Conservation (phyloP, 2,888 invertebrate genomes). For the Drosophila algonquin region DNA sequence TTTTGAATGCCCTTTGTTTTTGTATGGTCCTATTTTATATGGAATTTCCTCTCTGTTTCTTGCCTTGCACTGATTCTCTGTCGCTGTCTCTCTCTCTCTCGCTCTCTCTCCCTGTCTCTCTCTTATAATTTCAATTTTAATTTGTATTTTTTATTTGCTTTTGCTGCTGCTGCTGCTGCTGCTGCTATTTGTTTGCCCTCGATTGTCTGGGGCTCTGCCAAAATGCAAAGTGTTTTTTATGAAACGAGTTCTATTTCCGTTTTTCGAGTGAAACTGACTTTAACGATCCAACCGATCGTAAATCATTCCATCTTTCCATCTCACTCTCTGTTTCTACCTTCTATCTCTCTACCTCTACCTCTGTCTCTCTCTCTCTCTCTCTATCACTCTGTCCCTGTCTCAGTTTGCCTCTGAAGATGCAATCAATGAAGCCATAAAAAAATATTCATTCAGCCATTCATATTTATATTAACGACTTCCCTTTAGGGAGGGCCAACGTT, state of each 20-base stretch:
- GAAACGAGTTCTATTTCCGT: slow-evolving; percentile 72
- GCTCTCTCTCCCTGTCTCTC: slow-evolving; percentile 27
- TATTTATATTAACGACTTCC: slow-evolving; percentile 46
- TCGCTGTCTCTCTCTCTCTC: slow-evolving; percentile 3
- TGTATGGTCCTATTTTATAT: slow-evolving; percentile 69
- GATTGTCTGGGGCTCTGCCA: slow-evolving; percentile 18
- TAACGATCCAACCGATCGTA: slow-evolving; percentile 39
- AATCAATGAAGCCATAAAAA: slow-evolving; percentile 46
- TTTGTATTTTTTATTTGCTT: slow-evolving; percentile 10
- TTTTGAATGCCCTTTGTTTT: slow-evolving; percentile 48
- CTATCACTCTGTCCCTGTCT: neutral
- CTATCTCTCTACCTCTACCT: neutral
- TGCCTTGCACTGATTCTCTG: slow-evolving; percentile 26
- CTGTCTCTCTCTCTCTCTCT: slow-evolving; percentile 16
- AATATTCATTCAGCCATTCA: slow-evolving; percentile 53
- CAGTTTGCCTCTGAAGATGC: slow-evolving; percentile 40
- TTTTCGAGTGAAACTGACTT: slow-evolving; percentile 37
- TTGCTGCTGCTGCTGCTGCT: neutral
- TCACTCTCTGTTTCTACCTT: slow-evolving; percentile 1
- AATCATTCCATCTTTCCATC: slow-evolving; percentile 28
- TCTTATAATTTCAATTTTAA: slow-evolving; percentile 29
- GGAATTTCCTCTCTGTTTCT: slow-evolving; percentile 45
- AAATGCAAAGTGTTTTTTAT: slow-evolving; percentile 55
- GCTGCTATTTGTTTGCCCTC: slow-evolving; percentile 25
- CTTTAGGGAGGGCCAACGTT: slow-evolving; percentile 22